Evolutionary conservation across 2,888 invertebrate genomes (phyloP).

Genomic region (Leucania comma): DNA sequence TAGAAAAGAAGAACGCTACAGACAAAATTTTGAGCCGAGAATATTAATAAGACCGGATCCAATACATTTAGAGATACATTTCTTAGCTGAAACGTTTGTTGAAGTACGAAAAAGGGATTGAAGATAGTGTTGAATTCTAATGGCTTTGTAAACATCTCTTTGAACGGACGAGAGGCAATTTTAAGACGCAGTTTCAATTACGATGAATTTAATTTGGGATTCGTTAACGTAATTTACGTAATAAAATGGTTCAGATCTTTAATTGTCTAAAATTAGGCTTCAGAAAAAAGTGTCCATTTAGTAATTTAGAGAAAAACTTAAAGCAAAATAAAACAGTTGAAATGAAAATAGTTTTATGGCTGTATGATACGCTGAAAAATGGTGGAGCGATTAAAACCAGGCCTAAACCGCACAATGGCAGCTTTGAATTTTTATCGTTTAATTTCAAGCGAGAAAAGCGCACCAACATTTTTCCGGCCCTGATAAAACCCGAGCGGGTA

Average conservation of each 20-base stretch:
- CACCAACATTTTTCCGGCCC: background rate
- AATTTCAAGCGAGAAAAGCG: constrained; percentile 15
- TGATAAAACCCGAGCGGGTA: background rate
- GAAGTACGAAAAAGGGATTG: constrained; percentile 26
- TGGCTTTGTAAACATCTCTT: constrained; percentile 46
- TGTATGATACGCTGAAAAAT: too few relatives aligned
- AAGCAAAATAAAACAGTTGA: background rate
- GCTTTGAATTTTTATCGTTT: constrained; percentile 22
- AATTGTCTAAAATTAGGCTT: background rate
- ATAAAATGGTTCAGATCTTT: background rate
- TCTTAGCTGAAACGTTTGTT: constrained; percentile 7
- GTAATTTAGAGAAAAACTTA: background rate
- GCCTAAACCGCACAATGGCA: constrained; percentile 1
- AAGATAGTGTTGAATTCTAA: constrained; percentile 43
- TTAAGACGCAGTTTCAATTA: constrained; percentile 26
- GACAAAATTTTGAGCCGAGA: background rate
- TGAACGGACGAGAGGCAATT: constrained; percentile 46
- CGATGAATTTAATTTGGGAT: constrained; percentile 21
- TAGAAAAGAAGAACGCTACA: background rate
- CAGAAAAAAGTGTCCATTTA: background rate
- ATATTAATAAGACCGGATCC: constrained; percentile 1
- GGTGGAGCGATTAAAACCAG: constrained; percentile 4
- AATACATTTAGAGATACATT: constrained; percentile 22
- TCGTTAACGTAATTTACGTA: constrained; percentile 2
- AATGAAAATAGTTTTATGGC: constrained; percentile 30